Evolutionary conservation across 1,140 invertebrate species (phyloP).

Genomic region (Panagrolaimus sp.): DNA sequence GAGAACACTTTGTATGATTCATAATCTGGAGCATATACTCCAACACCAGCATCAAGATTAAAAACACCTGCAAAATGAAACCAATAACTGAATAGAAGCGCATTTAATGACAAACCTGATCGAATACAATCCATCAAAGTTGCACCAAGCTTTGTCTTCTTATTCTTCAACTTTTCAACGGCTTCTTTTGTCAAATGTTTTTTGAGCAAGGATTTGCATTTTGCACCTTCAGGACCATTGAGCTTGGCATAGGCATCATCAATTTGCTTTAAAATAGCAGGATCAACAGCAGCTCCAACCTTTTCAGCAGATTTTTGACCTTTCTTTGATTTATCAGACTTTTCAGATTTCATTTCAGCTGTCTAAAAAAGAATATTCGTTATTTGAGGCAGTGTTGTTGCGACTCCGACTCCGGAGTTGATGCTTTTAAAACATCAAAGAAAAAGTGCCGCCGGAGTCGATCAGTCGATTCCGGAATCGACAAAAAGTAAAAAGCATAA

Average conservation of each 20-base stretch:
- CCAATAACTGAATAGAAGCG: background rate
- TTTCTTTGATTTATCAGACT: background rate
- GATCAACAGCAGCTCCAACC: background rate
- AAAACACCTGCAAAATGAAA: constrained; percentile 68
- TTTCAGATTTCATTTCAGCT: constrained; percentile 13
- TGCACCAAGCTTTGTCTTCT: constrained; percentile 38
- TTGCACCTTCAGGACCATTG: constrained; percentile 24
- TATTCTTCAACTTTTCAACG: constrained; percentile 41
- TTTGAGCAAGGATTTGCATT: constrained; percentile 29
- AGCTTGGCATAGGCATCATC: constrained; percentile 30
- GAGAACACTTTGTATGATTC: constrained; percentile 77
- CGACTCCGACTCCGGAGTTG: no score
- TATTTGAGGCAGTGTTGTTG: no score
- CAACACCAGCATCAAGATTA: constrained; percentile 67
- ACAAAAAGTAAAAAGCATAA: no score
- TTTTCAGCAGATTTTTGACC: background rate
- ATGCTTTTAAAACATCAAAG: no score
- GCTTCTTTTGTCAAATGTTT: constrained; percentile 45
- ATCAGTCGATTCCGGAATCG: no score
- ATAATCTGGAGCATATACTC: constrained; percentile 73
- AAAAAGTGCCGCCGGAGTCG: no score
- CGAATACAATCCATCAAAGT: constrained; percentile 38
- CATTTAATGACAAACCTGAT: constrained; percentile 17
- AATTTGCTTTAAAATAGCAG: constrained; percentile 18
- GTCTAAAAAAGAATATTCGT: no score